Evolutionary conservation across 2,797 vertebrate genomes (phyloP).

Genomic region (Leucoraja ocellata): DNA sequence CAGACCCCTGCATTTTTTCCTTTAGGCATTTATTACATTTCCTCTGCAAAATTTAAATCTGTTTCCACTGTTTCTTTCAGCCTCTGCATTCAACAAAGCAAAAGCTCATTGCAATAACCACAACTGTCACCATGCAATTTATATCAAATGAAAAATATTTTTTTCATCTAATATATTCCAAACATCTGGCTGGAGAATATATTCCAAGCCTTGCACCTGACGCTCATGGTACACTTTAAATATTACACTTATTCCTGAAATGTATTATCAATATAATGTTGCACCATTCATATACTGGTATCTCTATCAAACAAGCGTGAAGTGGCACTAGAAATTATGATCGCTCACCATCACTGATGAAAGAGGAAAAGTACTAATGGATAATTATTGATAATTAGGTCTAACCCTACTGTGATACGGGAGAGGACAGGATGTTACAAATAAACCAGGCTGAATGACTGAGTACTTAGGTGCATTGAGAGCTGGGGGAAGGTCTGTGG

Average conservation of each 20-base stretch:
- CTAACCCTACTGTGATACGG: neutral
- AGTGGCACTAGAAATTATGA: neutral
- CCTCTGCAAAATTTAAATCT: neutral
- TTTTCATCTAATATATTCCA: neutral
- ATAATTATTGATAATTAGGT: neutral
- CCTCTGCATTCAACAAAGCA: neutral
- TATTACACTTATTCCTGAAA: neutral
- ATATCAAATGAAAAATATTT: neutral
- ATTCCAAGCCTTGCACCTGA: neutral
- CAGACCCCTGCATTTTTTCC: neutral
- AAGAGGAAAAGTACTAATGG: conserved; percentile 23
- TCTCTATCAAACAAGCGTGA: neutral
- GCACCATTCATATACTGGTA: neutral
- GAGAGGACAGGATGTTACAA: neutral
- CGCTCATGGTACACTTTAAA: neutral
- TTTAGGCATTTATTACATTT: neutral
- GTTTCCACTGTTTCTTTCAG: neutral
- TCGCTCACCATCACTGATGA: no score
- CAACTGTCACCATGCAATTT: neutral
- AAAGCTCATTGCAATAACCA: neutral
- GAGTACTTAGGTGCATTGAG: neutral
- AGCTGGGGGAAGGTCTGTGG: neutral
- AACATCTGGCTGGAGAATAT: neutral
- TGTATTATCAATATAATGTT: neutral
- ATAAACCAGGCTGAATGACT: neutral